Conservation (phyloP, 2,797 vertebrate genomes). For the Muscicapa comitata region DNA sequence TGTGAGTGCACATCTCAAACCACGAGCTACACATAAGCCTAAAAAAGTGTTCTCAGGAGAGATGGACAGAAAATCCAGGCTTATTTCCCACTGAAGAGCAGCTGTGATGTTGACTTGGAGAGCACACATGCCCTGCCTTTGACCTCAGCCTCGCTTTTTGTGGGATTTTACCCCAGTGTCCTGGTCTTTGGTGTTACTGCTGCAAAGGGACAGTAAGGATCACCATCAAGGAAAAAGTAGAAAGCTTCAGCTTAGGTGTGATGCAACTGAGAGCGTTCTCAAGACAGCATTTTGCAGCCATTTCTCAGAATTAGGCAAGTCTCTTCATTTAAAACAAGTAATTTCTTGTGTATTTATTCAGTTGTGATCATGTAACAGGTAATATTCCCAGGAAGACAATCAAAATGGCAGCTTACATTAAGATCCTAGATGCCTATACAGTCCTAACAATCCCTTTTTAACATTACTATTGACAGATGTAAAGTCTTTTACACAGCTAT, state of each 20-base stretch:
- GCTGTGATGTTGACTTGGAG: rapidly evolving
- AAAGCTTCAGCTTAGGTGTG: background rate
- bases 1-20: rapidly evolving
- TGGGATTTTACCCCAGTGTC: background rate
- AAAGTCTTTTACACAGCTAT: background rate
- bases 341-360: background rate
- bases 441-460: background rate
- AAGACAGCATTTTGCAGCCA: background rate
- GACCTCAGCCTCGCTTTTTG: background rate
- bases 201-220: background rate
- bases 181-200: background rate
- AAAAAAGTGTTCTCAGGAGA: background rate
- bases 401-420: background rate
- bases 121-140: background rate
- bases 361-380: background rate
- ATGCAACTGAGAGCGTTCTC: background rate
- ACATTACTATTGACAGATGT: background rate
- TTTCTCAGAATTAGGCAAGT: background rate
- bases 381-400: background rate
- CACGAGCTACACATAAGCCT: rapidly evolving
- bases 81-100: background rate
- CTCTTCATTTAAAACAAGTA: background rate
- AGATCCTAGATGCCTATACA: background rate
- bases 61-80: background rate
- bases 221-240: background rate